Evolutionary conservation across 2,797 vertebrate species (phyloP), one percentile per base, ranked within the genome.

Genomic region (Crocidura indochinensis): DNA sequence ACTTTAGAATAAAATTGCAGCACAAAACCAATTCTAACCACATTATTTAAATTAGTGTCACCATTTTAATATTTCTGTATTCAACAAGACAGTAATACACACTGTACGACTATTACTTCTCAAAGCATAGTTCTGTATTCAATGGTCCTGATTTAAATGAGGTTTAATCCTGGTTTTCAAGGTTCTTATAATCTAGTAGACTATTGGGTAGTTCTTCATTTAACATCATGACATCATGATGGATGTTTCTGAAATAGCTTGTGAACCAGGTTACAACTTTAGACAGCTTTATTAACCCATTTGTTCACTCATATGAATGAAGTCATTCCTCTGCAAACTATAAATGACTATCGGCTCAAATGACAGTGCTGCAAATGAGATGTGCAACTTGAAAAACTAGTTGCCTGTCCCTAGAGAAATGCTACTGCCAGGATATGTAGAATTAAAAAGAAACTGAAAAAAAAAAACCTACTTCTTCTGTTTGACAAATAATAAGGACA

Each of bases 231-330:
- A 90, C 91, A 84, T 29, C 60, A 3, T 92, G 87, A 93, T 56
- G 26, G 79, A 94, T 77, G 51, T 72, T 80, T 67, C 20, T 26
- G 77, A 91, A 91, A 93, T 83, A 79, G 71, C 53, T 80, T 79
- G 53, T 47, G 44, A 92, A 75, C 69, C 86, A 68, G 31, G 49
- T 90, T 90, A 78, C 85, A 91, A 75, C 86, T 83, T 64, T 73
- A 91, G 88, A 87, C 85, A 87, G 80, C 80, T 95, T 95, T 95
- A 90, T 95, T 92, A 95, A 95, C 80, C 88, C 77, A 91, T 94
- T 83, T 90, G 62, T 94, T 94, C 86, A 65, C 74, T 94, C 93
- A 78, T 47, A 94, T 46, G 90, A 95, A 91, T 91, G 77, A 91
- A 96, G 88, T 87, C 80, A 90, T 94, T 78, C 65, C 91, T 92